These are phyloP conservation scores for Turritopsis rubra DNA, from an alignment of 30 jellyfish, hydroid and myxozoan species.

Conservation along the genomic window DNA sequence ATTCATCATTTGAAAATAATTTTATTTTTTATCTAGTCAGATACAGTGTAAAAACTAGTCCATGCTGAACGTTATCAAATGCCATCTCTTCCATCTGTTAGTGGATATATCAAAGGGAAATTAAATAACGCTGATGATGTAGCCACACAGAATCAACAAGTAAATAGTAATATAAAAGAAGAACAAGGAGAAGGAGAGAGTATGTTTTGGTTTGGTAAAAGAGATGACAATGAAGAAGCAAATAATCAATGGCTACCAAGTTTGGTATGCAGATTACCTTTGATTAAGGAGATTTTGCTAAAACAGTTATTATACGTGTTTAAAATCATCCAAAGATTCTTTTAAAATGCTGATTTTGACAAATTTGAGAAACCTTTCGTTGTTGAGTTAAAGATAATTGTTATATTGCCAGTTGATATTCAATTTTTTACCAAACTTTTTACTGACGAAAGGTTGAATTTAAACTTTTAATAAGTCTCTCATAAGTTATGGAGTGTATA, in stretches of 20 bases:
- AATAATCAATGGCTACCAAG: constrained; percentile 69
- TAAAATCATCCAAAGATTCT: too few relatives aligned
- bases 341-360: too few relatives aligned
- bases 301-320: too few relatives aligned
- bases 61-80: neutral
- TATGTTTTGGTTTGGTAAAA: constrained; percentile 51
- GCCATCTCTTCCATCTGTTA: neutral
- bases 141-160: neutral
- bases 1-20: neutral
- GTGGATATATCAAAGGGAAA: neutral
- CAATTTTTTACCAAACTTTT: too few relatives aligned
- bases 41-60: neutral
- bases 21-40: neutral
- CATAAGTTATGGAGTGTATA: too few relatives aligned
- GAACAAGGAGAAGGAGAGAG: neutral
- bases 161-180: neutral
- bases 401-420: too few relatives aligned
- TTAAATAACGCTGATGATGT: neutral
- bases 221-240: constrained; percentile 6
- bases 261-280: constrained; percentile 35
- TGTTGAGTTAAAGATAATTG: too few relatives aligned
- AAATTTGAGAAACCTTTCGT: too few relatives aligned
- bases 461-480: too few relatives aligned
- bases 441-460: too few relatives aligned
- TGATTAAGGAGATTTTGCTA: neutral